A percentile compares a stretch with the other conserved stretches of the same genome.
Conservation (phyloP, 2,888 invertebrate genomes). For the Oligia latruncula region DNA sequence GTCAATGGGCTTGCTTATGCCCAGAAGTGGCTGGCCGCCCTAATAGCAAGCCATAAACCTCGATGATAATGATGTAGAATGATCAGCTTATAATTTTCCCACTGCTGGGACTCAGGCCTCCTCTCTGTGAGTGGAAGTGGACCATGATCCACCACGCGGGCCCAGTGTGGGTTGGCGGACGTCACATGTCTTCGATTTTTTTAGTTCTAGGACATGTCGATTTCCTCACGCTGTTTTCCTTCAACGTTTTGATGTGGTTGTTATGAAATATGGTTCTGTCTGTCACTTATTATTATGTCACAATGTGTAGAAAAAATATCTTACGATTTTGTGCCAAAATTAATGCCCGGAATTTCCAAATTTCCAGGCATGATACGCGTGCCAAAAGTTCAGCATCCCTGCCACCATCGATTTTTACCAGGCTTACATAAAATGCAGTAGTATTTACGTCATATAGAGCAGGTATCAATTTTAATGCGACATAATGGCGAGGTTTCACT, state of each 20-base stretch:
- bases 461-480: constrained; percentile 70
- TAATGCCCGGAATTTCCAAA: background rate
- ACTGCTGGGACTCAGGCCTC: too few species aligned
- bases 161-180: too few species aligned
- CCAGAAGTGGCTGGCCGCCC: too few species aligned
- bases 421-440: constrained; percentile 62
- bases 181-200: too few species aligned
- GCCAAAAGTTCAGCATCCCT: constrained; percentile 26
- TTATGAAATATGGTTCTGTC: background rate
- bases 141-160: background rate
- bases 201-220: too few species aligned
- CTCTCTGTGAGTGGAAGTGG: too few species aligned
- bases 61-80: too few species aligned
- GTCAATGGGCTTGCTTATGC: too few species aligned
- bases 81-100: too few species aligned
- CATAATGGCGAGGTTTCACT: constrained; percentile 70
- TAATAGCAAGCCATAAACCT: too few species aligned
- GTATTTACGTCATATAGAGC: constrained; percentile 66
- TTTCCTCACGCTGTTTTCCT: too few species aligned
- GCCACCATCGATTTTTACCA: constrained; percentile 59
- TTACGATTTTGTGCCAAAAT: background rate
- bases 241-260: background rate
- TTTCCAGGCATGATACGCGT: background rate
- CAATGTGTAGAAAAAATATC: background rate
- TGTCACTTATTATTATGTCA: too few species aligned